A percentile compares a stretch with the other conserved stretches of the same genome.
Conservation (phyloP, 92 coral and sea anemone genomes). For the Actinernus sp. region DNA sequence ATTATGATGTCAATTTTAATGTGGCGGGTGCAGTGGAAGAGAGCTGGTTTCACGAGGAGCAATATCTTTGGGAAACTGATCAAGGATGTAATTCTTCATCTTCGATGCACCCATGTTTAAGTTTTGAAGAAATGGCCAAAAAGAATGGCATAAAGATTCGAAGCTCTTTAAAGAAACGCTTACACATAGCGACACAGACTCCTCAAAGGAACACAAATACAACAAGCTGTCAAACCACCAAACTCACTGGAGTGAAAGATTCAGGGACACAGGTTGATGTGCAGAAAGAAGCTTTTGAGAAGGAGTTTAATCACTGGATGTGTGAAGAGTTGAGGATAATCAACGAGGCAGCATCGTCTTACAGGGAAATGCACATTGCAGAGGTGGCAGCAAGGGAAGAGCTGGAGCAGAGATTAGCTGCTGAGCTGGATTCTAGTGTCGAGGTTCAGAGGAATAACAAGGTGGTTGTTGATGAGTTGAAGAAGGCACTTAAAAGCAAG, state of each 20-base stretch:
- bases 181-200: conserved; percentile 16
- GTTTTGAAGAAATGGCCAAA: conserved; percentile 67
- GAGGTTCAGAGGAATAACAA: conserved; percentile 65
- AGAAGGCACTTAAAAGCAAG: conserved; percentile 43
- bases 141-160: conserved; percentile 72
- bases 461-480: conserved; percentile 57
- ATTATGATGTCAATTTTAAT: too few relatives aligned
- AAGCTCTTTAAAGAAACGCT: conserved; percentile 2
- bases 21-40: too few relatives aligned
- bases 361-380: conserved; percentile 49
- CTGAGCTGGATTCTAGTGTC: conserved; percentile 64
- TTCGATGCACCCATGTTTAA: neutral
- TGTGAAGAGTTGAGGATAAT: conserved; percentile 52
- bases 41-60: too few relatives aligned
- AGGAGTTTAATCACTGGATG: conserved; percentile 72
- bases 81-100: too few relatives aligned
- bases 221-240: conserved; percentile 8
- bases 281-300: conserved; percentile 62
- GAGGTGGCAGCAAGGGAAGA: conserved; percentile 38
- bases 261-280: conserved; percentile 62
- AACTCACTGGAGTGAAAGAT: neutral
- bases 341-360: conserved; percentile 44
- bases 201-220: neutral
- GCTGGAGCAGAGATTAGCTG: conserved; percentile 53
- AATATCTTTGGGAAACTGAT: too few relatives aligned